Evolutionary conservation across 2,888 invertebrate species (phyloP).

Genomic region (Sesia bembeciformis): DNA sequence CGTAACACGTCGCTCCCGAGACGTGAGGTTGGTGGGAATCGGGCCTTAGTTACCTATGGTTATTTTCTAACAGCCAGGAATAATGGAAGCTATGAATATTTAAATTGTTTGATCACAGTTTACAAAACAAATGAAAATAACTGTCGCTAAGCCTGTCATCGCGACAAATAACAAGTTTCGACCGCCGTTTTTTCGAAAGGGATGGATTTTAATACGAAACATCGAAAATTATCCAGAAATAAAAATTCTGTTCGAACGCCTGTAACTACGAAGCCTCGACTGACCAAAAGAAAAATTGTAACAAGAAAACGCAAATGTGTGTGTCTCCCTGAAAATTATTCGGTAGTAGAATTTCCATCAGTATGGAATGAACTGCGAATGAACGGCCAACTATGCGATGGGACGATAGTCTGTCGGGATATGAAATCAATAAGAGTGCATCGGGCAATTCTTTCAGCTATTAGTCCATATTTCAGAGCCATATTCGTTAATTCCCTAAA

Average conservation of each 20-base stretch:
- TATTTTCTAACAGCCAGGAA: too few relatives aligned
- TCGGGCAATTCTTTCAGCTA: constrained; percentile 80
- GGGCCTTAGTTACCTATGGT: too few relatives aligned
- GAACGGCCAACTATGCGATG: constrained; percentile 81
- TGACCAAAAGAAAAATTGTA: constrained; percentile 57
- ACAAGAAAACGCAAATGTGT: constrained; percentile 73
- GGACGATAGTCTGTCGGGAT: constrained; percentile 77
- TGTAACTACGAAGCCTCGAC: constrained; percentile 55
- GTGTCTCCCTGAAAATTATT: constrained; percentile 75
- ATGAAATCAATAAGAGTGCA: constrained; percentile 78
- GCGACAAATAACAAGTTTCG: constrained; percentile 68
- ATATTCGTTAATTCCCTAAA: constrained; percentile 80
- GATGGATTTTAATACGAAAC: constrained; percentile 74
- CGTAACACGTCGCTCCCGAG: too few relatives aligned
- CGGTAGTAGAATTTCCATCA: constrained; percentile 76
- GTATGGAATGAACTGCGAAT: constrained; percentile 80
- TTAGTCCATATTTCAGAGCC: constrained; percentile 83
- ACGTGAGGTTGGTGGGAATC: too few relatives aligned
- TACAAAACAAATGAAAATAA: constrained; percentile 41
- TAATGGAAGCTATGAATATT: too few relatives aligned
- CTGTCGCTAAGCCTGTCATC: constrained; percentile 50
- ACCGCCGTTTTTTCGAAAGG: constrained; percentile 72
- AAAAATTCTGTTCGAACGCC: constrained; percentile 69
- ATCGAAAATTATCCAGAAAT: constrained; percentile 70
- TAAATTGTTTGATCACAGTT: too few relatives aligned